Base-by-base conservation (phyloP, 2,888 invertebrate species). In the Chymomyza caudatula region DNA sequence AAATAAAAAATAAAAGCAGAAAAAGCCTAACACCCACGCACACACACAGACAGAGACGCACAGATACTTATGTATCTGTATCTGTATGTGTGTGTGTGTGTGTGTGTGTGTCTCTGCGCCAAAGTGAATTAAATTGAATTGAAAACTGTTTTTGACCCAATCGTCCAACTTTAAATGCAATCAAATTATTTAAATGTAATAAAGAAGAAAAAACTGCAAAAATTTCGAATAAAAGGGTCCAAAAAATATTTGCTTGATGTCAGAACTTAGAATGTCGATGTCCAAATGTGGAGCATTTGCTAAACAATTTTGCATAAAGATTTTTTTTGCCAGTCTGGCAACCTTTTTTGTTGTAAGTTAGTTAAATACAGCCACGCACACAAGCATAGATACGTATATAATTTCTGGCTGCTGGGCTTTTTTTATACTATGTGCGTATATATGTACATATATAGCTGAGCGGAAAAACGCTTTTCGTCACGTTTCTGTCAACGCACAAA, bases 61-160 rank as follows among this genome's bases (percentile, higher is more conserved):
- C 11, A 37, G 29, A 37, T 37, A 37, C 11, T 37, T 37, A 1
- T 37, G 29, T 11, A 11, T 37, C n/a, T n/a, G n/a, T n/a, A n/a
- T n/a, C 8, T 42, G 43, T 53, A 51, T 77, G 71, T 62, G n/a
- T n/a, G n/a, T n/a, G n/a, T n/a, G 43, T 42, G 43, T 53, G 54
- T 77, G 71, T 62, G 70, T 69, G 66, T 59, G 69, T 57, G 58
- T 37, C 71, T 72, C 67, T 11, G 2, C 29, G 51, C 19, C 25
- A 4, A 81, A 84, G 80, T 81, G 78, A 85, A 85, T 81, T 81
- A 84, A 81, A 81, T 81, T 77, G 85, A 85, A 85, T 79, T 82
- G 85, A 85, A 81, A 84, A 81, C 15, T 13, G 11, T 37, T 11
- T 37, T 37, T 11, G 29, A 37, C 13, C 51, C 17, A 51, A 20